A percentile compares a stretch with the other conserved stretches of the same genome.
phyloP scores from a whole-genome alignment of 1,140 invertebrate species.

The Drosophila micromelanica region DNA sequence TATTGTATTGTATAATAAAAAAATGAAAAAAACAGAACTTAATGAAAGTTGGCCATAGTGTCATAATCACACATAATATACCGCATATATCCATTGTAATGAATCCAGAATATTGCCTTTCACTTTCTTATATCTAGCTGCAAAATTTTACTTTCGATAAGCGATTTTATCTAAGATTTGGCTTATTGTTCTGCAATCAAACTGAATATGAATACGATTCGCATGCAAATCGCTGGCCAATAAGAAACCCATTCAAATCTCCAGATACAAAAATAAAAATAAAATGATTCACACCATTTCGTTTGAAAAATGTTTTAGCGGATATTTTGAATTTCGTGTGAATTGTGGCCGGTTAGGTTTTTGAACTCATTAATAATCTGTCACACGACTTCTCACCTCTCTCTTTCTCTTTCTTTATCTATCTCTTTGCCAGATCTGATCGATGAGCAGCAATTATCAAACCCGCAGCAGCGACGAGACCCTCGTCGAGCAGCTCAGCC shows the following conservation, averaged over 20 bases:
- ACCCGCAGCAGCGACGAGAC: conserved; percentile 68
- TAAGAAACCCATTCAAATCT: conserved; percentile 44
- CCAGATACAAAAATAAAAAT: neutral
- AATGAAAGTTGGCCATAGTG: conserved; percentile 43
- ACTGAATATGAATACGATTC: conserved; percentile 41
- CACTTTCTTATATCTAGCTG: conserved; percentile 56
- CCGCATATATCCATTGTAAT: conserved; percentile 14
- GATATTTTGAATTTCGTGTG: conserved; percentile 64
- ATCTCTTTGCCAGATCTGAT: conserved; percentile 56
- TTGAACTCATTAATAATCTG: conserved; percentile 55
- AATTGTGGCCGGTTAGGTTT: conserved; percentile 49
- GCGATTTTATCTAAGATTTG: conserved; percentile 4
- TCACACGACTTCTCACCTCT: conserved; percentile 16
- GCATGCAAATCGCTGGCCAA: conserved; percentile 62
- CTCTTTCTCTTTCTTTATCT: conserved; percentile 17
- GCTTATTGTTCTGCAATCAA: conserved; percentile 57
- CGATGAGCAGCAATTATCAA: conserved; percentile 68
- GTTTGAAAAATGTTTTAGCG: conserved; percentile 60
- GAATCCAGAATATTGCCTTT: conserved; percentile 50
- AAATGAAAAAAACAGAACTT: conserved; percentile 25
- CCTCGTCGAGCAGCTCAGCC: conserved; percentile 68
- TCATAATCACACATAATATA: conserved; percentile 41
- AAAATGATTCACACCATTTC: conserved; percentile 71
- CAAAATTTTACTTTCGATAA: conserved; percentile 15
- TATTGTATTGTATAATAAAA: conserved; percentile 42